phyloP scores from a whole-genome alignment of 2,113 vertebrate species.

The Theropithecus gelada region DNA sequence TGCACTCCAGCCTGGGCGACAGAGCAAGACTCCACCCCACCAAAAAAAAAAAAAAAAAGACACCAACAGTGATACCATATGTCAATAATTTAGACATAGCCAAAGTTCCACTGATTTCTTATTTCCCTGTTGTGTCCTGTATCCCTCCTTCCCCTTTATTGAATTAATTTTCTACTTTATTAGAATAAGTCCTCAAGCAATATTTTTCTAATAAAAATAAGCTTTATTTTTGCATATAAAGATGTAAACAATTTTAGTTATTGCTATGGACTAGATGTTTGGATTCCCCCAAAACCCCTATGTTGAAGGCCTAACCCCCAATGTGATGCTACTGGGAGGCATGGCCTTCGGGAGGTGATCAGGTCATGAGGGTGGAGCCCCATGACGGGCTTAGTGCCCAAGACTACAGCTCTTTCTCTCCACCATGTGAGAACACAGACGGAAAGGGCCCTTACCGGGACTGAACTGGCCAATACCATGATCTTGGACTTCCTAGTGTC shows the following conservation, averaged over 20 bases:
- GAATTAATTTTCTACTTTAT: not conserved
- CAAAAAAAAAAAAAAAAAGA: not conserved
- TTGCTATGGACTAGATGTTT: not conserved
- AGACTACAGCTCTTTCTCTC: not conserved
- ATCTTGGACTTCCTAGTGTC: not conserved
- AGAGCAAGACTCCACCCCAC: too few relatives aligned
- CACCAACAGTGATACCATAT: not conserved
- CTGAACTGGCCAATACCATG: not conserved
- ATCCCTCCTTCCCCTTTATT: not conserved
- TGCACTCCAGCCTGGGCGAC: too few relatives aligned
- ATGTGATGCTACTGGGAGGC: not conserved
- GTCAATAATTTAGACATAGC: not conserved
- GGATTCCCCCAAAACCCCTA: not conserved
- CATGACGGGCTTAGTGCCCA: not conserved
- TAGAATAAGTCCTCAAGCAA: not conserved
- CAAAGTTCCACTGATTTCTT: not conserved
- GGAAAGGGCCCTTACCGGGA: not conserved
- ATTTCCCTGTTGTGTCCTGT: not conserved
- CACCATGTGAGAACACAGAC: not conserved
- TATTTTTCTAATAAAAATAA: constrained; percentile 15
- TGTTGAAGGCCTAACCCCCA: not conserved
- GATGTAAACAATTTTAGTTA: not conserved
- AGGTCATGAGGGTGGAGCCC: not conserved
- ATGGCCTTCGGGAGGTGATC: not conserved
- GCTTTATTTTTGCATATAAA: not conserved